Conservation (phyloP, 92 coral and sea anemone genomes). For the Anthopleura xanthogrammica region DNA sequence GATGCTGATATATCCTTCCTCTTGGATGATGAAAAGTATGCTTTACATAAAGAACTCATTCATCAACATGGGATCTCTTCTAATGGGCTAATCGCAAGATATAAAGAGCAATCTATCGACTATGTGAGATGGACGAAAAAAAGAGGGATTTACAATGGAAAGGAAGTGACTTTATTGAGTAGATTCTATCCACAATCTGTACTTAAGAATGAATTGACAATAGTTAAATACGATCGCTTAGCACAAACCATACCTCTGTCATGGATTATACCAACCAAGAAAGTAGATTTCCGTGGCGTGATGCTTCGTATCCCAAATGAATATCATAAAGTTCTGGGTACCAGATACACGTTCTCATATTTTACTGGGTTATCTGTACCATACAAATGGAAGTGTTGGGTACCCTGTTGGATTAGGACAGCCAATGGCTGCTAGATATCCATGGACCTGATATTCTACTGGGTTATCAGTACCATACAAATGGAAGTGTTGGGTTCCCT, state of each 20-base stretch:
- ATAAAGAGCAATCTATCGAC: constrained; percentile 49
- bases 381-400: constrained; percentile 91
- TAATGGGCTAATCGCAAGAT: constrained; percentile 56
- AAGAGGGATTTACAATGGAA: constrained; percentile 42
- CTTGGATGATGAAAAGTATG: constrained; percentile 12
- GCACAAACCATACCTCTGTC: constrained; percentile 62
- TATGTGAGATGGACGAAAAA: constrained; percentile 63
- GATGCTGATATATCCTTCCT: constrained; percentile 87
- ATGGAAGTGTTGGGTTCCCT: no score
- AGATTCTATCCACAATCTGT: constrained; percentile 62
- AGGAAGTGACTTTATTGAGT: constrained; percentile 42
- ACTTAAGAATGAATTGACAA: constrained; percentile 42
- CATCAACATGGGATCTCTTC: constrained; percentile 55
- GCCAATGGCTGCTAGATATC: no score
- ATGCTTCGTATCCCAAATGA: constrained; percentile 63
- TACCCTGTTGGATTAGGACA: constrained; percentile 48
- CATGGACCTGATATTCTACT: no score
- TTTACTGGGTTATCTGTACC: constrained; percentile 54
- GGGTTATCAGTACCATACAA: no score
- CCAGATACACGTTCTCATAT: constrained; percentile 72
- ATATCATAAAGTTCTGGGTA: constrained; percentile 42
- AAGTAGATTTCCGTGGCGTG: constrained; percentile 63
- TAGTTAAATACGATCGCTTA: constrained; percentile 45
- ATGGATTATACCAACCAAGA: constrained; percentile 65
- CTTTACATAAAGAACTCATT: constrained; percentile 49